Percentiles rank a stretch among this genome's conserved stretches.
phyloP scores from a whole-genome alignment of 2,113 vertebrate species.

The Xiphophorus maculatus region DNA sequence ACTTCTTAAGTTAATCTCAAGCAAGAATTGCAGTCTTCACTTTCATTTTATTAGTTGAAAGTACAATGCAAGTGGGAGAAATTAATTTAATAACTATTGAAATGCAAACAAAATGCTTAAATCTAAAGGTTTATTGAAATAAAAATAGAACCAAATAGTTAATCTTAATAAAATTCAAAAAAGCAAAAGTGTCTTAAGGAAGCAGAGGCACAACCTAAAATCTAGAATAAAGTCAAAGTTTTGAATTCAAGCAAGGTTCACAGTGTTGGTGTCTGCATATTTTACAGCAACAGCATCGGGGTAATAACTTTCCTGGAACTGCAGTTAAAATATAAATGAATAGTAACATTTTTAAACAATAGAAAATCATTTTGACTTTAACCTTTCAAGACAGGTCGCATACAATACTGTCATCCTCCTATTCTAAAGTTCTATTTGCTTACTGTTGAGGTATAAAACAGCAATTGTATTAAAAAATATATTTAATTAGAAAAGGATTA shows the following conservation, averaged over 20 bases:
- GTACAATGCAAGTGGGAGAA: not conserved
- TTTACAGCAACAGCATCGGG: slow-evolving; percentile 5
- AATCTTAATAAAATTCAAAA: not conserved
- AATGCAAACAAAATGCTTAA: not conserved
- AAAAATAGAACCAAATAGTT: not conserved
- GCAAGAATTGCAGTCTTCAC: not conserved
- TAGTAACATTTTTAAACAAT: not conserved
- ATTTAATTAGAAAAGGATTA: slow-evolving; percentile 24
- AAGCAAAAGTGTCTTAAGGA: slow-evolving; percentile 32
- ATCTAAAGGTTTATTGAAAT: not conserved
- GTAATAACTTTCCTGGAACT: not conserved
- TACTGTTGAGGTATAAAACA: not conserved
- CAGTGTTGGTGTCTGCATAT: slow-evolving; percentile 9
- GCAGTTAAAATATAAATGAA: not conserved
- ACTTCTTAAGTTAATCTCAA: not conserved
- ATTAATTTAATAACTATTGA: not conserved
- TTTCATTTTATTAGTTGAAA: not conserved
- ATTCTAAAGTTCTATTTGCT: slow-evolving; percentile 14
- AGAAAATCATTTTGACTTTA: not conserved
- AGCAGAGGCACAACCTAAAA: slow-evolving; percentile 10
- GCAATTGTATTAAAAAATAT: slow-evolving; percentile 28
- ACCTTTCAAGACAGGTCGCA: not conserved
- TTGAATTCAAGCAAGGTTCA: slow-evolving; percentile 5
- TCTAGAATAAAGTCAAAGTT: slow-evolving; percentile 1
- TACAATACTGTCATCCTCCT: not conserved